Base-by-base conservation (phyloP, 2,888 invertebrate species). In the Netelia inedita region DNA sequence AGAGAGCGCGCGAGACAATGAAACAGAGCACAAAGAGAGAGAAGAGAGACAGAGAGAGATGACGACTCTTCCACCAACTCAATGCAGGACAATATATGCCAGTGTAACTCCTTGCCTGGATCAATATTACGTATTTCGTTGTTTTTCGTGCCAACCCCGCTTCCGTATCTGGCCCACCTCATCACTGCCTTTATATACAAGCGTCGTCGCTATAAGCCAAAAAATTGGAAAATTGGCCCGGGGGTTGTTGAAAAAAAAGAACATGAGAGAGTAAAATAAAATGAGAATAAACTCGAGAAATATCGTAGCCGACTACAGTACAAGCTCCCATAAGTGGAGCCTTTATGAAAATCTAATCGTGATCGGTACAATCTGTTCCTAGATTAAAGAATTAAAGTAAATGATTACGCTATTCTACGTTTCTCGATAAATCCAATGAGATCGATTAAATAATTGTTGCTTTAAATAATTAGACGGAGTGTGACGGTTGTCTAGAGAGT, bases 111-210 rank as follows among this genome's bases (percentile, higher is more conserved):
- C 74, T 74, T 71, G 68, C 82, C 50, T 63, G 66, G 82, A 85
- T 85, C 85, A 82, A 85, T 85, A 85, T 79, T 79, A 72, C 71
- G 85, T 82, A 74, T 85, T 82, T 85, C 71, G 85, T 76, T 85
- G 76, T 79, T 83, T 75, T 75, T 85, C 79, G 82, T 79, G 68
- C 71, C 74, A 72, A 50, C 59, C 66, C 78, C 61, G 74, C 65
- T 78, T 69, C 63, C 59, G 50, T 81, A 55, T 72, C 55, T 66
- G 72, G 57, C 69, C 63, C 68, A 21, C 63, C 75, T 63, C 73
- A 65, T 81, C 65, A 46, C 76, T 46, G 50, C 41, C 50, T 55
- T 81, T 59, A 35, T 43, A 19, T 71, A 55, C 21, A 21, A 57
- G 41, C 23, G 28, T 23, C 57, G 59, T 41, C 66, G 43, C 57